Base-by-base conservation (phyloP, 2,888 invertebrate species). In the Metacarcinus magister region DNA sequence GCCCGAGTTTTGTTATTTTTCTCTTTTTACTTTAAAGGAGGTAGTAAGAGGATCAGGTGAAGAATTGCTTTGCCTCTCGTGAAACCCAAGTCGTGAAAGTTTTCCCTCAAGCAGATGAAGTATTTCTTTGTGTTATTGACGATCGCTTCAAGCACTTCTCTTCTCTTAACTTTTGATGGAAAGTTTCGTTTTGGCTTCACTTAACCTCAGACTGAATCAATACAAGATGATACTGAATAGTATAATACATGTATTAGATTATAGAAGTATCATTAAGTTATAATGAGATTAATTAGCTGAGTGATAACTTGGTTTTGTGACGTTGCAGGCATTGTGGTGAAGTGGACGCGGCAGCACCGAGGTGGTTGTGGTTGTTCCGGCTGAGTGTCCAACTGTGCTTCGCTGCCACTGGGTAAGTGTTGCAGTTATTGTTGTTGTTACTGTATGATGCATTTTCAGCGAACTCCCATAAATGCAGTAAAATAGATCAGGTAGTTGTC, bases 51-150 rank as follows among this genome's bases (percentile, higher is more conserved):
- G 82, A 32, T 82, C 32, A 10, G 28, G 28, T 82, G 82, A 82
- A 82, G 32, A 28, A 82, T 82, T 32, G 82, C 82, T 82, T 32
- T 82, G 82, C 82, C 82, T 82, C 82, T 28, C 23, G 82, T 67
- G 82, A 82, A 82, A 32, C 28, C 82, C 13, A 23, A 82, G 32
- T 82, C 10, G 10, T 82, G 82, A 82, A 82, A 82, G 10, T 82
- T 82, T 82, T 32, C 32, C 67, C 67, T n/a, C 67, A n/a, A 67
- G 67, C 67, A 82, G 32, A 32, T 82, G 82, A 82, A 82, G 82
- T 82, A 82, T 82, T 82, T 82, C 82, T 13, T 82, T 32, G 32
- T 82, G 82, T 82, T 82, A 82, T 82, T 32, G 82, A 2, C 82
- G 32, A 82, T 82, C 32, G 32, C 82, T 82, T 82, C 32, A 10